These are phyloP conservation scores for Helobdella robusta DNA, from an alignment of 2,888 invertebrate genomes.

Conservation along the genomic window DNA sequence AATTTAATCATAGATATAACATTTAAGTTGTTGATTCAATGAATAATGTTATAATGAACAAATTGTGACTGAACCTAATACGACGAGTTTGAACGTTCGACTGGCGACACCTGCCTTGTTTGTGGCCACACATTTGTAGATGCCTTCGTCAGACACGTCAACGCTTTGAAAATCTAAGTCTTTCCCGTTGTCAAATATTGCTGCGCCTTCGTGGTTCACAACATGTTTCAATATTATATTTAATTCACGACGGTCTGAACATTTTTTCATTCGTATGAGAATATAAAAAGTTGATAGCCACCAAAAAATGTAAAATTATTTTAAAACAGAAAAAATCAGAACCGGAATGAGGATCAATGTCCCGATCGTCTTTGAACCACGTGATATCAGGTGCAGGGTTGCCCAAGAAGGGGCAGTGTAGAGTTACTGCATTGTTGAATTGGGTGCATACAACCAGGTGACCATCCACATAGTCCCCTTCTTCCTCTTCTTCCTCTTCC, in stretches of 20 bases:
- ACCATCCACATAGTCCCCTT: slow-evolving; percentile 49
- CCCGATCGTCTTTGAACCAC: slow-evolving; percentile 41
- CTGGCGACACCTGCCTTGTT: slow-evolving; percentile 46
- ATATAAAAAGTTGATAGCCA: too few species aligned
- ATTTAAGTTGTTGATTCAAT: neutral
- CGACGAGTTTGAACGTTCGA: slow-evolving; percentile 40
- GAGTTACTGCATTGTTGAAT: slow-evolving; percentile 41
- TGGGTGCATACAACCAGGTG: too few species aligned
- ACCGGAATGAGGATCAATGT: neutral
- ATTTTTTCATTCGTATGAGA: neutral
- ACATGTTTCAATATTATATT: neutral
- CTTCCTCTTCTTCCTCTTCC: too few species aligned
- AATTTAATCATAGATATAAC: too few species aligned
- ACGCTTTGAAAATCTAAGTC: slow-evolving; percentile 30
- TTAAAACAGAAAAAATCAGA: neutral
- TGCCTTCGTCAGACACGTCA: slow-evolving; percentile 40
- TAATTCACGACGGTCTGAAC: neutral
- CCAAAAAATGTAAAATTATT: neutral
- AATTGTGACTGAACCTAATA: slow-evolving; percentile 37
- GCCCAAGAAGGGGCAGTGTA: slow-evolving; percentile 50
- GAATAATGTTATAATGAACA: neutral
- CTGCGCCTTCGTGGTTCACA: neutral
- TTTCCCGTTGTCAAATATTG: neutral
- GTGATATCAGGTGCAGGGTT: slow-evolving; percentile 47
- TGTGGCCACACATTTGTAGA: slow-evolving; percentile 46